A percentile compares a stretch with the other conserved stretches of the same genome.
Conservation (phyloP, 2,113 vertebrate species). For the Pogonocichla stellata region DNA sequence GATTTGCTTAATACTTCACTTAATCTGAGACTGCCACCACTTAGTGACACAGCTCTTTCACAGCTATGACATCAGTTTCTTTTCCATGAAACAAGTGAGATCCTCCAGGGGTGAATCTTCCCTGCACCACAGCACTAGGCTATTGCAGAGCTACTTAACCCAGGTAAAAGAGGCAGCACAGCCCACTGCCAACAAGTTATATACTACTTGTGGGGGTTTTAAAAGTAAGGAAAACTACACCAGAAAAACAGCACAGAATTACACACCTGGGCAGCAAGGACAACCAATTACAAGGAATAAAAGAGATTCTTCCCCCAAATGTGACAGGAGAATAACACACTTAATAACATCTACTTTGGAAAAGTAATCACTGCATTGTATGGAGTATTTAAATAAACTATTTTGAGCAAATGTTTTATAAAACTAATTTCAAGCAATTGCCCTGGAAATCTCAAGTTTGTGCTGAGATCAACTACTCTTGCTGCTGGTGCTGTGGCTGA, state of each 20-base stretch:
- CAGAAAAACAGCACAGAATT: not conserved
- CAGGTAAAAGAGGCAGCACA: not conserved
- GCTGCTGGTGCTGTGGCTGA: not conserved
- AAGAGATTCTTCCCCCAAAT: not conserved
- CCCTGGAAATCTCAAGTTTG: slow-evolving; percentile 36
- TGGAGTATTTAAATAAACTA: not conserved
- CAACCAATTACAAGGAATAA: not conserved
- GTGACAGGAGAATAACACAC: not conserved
- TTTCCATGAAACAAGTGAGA: not conserved
- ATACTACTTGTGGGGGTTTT: not conserved
- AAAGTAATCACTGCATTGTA: not conserved
- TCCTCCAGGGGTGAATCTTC: not conserved
- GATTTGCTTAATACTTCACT: not conserved
- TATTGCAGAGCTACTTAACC: not conserved
- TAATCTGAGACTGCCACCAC: not conserved
- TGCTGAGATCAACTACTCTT: slow-evolving; percentile 17
- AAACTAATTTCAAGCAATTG: slow-evolving; percentile 46
- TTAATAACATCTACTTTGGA: not conserved
- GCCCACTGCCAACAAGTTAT: not conserved
- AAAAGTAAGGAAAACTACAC: not conserved
- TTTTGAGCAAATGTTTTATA: slow-evolving; percentile 14
- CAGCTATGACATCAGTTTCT: not conserved
- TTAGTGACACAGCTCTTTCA: not conserved
- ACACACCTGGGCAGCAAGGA: not conserved
- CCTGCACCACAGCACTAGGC: not conserved